phyloP scores from a whole-genome alignment of 2,888 invertebrate genomes.

The Nephrocerus scutellatus region DNA sequence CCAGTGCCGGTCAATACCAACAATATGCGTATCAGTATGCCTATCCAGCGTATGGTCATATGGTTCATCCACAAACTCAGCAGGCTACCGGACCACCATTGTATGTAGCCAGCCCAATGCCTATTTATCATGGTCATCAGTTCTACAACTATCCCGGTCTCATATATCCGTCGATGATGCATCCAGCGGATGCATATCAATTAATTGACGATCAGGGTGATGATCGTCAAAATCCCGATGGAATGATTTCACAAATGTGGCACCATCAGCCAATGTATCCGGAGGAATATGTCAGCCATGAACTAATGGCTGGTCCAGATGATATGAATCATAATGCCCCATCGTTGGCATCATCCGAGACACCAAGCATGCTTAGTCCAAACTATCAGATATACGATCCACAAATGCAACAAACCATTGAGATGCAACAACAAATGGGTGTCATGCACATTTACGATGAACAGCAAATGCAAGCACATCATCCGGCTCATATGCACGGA shows the following conservation, averaged over 20 bases:
- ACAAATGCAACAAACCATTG: constrained; percentile 35
- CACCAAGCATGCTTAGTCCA: constrained; percentile 44
- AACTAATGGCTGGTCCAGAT: constrained; percentile 27
- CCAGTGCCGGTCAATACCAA: constrained; percentile 17
- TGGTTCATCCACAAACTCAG: constrained; percentile 40
- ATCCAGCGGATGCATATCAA: constrained; percentile 39
- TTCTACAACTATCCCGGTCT: constrained; percentile 37
- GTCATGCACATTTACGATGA: constrained; percentile 45
- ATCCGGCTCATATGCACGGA: constrained; percentile 22
- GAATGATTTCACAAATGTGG: constrained; percentile 37
- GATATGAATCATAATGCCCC: constrained; percentile 43
- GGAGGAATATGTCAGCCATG: constrained; percentile 37
- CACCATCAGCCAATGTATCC: constrained; percentile 37
- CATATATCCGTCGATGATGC: constrained; percentile 35
- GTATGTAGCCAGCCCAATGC: constrained; percentile 34
- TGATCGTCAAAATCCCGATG: constrained; percentile 30
- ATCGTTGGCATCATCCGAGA: constrained; percentile 39
- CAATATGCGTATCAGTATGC: constrained; percentile 27
- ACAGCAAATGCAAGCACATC: constrained; percentile 25
- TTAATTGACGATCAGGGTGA: constrained; percentile 38
- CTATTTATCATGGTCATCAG: constrained; percentile 33
- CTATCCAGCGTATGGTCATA: constrained; percentile 29
- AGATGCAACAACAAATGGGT: constrained; percentile 44
- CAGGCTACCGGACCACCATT: constrained; percentile 42
- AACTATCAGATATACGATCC: constrained; percentile 41